A percentile compares a stretch with the other conserved stretches of the same genome.
phyloP scores from a whole-genome alignment of 2,113 vertebrate genomes.

The Herpetotheres cachinnans region DNA sequence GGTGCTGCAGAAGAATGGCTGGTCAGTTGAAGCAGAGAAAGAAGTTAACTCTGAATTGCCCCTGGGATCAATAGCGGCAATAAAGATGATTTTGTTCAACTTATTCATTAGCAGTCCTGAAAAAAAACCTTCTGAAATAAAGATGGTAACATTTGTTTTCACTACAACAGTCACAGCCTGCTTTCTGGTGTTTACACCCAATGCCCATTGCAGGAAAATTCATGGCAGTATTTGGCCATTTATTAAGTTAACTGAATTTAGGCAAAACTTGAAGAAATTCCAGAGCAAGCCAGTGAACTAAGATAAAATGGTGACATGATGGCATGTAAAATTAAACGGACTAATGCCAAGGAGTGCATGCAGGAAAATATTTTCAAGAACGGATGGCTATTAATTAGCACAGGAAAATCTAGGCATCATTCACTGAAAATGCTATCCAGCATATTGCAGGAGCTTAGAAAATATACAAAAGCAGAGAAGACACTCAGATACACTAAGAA shows the following conservation, averaged over 20 bases:
- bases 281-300: neutral
- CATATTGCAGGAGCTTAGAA: neutral
- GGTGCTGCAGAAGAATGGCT: neutral
- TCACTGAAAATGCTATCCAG: neutral
- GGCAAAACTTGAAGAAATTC: conserved; percentile 4
- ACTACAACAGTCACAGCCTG: neutral
- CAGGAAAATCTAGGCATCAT: neutral
- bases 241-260: neutral
- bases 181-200: neutral
- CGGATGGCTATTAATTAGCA: neutral
- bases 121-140: neutral
- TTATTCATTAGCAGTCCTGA: neutral
- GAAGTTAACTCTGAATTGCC: neutral
- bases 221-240: neutral
- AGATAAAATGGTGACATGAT: neutral
- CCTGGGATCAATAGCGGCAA: neutral
- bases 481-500: neutral
- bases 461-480: neutral
- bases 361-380: neutral
- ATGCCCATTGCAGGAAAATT: neutral
- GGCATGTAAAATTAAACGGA: neutral
- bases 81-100: neutral
- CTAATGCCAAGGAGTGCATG: neutral
- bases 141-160: neutral
- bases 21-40: neutral